Percentiles rank a stretch among this genome's conserved stretches.
phyloP scores from a whole-genome alignment of 2,113 vertebrate species.

The Peucedramus taeniatus region DNA sequence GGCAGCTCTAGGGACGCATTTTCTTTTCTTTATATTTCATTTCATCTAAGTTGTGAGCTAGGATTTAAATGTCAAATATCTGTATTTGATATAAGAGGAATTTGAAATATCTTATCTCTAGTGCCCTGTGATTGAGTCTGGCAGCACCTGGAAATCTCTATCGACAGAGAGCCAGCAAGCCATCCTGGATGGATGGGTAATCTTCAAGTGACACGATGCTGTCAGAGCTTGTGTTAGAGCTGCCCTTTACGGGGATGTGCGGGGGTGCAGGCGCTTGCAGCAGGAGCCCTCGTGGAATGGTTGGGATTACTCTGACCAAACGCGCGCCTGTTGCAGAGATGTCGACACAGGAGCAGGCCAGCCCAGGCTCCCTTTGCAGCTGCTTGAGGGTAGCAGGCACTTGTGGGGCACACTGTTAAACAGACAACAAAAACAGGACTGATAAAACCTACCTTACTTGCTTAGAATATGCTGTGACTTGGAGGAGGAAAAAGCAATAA shows the following conservation, averaged over 20 bases:
- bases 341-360: background rate
- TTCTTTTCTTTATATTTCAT: background rate
- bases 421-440: background rate
- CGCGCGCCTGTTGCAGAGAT: accelerated
- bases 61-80: conserved; percentile 15
- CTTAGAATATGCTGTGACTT: background rate
- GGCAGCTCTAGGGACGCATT: background rate
- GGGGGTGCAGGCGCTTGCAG: background rate
- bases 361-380: background rate
- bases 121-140: background rate
- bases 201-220: accelerated
- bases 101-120: background rate
- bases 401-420: background rate
- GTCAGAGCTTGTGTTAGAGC: background rate
- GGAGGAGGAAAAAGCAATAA: background rate
- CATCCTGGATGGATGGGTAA: background rate
- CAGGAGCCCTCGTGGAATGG: background rate
- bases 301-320: background rate
- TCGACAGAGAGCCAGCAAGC: background rate
- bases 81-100: background rate
- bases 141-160: background rate
- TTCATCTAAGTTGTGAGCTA: background rate
- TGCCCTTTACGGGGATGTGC: background rate
- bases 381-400: accelerated
- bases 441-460: background rate